These are phyloP conservation scores for Linnaemya tessellans DNA, from an alignment of 2,888 invertebrate species.

Conservation along the genomic window DNA sequence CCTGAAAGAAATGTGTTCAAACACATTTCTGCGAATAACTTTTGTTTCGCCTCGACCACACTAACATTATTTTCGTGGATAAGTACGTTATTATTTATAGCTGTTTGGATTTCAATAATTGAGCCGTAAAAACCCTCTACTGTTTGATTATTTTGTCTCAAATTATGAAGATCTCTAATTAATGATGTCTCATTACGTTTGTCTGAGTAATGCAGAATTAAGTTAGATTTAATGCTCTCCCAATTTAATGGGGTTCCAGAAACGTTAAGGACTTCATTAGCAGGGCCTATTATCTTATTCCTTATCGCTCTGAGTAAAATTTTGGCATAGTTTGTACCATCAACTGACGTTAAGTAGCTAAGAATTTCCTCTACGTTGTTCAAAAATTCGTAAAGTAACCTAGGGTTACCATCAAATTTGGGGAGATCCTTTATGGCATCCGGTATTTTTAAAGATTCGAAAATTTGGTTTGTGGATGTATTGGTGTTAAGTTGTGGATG, in stretches of 20 bases:
- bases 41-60: conserved; percentile 33
- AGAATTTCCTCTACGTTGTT: conserved; percentile 71
- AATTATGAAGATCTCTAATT: conserved; percentile 67
- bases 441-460: conserved; percentile 62
- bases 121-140: conserved; percentile 62
- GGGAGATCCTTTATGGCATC: conserved; percentile 70
- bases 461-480: conserved; percentile 18
- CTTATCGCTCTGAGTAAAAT: conserved; percentile 69
- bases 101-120: conserved; percentile 67
- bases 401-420: too few species aligned
- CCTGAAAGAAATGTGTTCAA: conserved; percentile 44
- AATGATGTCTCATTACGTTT: conserved; percentile 52
- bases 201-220: conserved; percentile 54
- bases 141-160: conserved; percentile 58
- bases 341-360: conserved; percentile 44
- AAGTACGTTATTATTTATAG: conserved; percentile 61
- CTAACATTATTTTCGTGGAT: conserved; percentile 33
- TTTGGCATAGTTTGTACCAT: conserved; percentile 55
- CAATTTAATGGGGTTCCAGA: conserved; percentile 65
- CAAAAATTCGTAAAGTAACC: conserved; percentile 57
- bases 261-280: conserved; percentile 72
- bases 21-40: conserved; percentile 39
- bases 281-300: conserved; percentile 72
- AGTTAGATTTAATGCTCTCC: conserved; percentile 60
- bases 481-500: conserved; percentile 17